These are phyloP conservation scores for Sparidentex hasta DNA, from an alignment of 2,797 vertebrate species.

Conservation along the genomic window DNA sequence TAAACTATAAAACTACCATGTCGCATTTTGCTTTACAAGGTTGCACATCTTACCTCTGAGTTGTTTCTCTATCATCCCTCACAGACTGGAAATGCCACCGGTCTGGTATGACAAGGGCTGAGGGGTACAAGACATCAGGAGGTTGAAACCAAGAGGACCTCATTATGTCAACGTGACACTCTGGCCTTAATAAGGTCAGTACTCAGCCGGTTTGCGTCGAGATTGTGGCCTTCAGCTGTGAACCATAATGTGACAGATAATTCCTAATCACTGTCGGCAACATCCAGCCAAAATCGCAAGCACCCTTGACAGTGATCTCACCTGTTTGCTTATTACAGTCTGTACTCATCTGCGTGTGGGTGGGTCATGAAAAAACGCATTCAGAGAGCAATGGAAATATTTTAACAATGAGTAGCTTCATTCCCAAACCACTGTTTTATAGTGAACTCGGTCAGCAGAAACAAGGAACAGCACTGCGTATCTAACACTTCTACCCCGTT, in stretches of 20 bases:
- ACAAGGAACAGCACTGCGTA: neutral
- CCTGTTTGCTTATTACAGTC: conserved; percentile 3
- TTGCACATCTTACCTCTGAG: conserved; percentile 17
- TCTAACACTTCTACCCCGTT: neutral
- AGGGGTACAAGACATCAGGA: conserved; percentile 46
- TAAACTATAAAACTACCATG: neutral
- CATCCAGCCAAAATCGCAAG: conserved; percentile 8
- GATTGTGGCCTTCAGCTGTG: conserved; percentile 32
- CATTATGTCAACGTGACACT: conserved; percentile 49
- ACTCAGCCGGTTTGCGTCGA: conserved; percentile 34
- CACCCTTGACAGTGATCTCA: neutral
- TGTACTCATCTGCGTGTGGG: conserved; percentile 17
- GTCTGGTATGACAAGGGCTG: conserved; percentile 45
- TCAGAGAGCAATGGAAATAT: conserved; percentile 2
- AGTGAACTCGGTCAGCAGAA: conserved; percentile 18
- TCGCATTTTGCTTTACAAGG: conserved; percentile 9
- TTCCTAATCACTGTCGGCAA: conserved; percentile 22
- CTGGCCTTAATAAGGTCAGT: conserved; percentile 61
- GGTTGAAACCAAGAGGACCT: conserved; percentile 37
- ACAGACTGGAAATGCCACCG: conserved; percentile 43
- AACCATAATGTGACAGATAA: conserved; percentile 22
- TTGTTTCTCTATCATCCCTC: conserved; percentile 12
- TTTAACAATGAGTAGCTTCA: conserved; percentile 34
- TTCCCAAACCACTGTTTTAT: conserved; percentile 21
- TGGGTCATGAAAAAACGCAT: conserved; percentile 4